Conservation (phyloP, 2,797 vertebrate species). For the Hippopotamyrus pictus region DNA sequence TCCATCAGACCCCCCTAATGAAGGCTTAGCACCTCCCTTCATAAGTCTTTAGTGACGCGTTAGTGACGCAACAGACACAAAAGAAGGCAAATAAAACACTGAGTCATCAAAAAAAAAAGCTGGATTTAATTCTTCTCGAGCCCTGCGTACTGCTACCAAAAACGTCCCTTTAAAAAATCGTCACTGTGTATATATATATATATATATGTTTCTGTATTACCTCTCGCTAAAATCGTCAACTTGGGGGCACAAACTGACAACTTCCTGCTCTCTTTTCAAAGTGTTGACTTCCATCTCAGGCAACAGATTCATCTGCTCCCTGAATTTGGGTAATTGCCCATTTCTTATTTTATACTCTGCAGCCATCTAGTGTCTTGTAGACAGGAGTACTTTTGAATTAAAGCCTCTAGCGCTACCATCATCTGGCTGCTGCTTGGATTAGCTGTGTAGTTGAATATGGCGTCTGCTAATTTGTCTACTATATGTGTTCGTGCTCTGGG, state of each 20-base stretch:
- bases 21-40: no score
- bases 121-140: no score
- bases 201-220: not conserved
- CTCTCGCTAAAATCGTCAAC: not conserved
- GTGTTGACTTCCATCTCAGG: not conserved
- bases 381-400: not conserved
- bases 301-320: not conserved
- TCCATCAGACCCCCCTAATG: no score
- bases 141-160: no score
- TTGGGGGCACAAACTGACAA: not conserved
- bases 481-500: slow-evolving; percentile 19
- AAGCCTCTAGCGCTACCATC: not conserved
- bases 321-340: not conserved
- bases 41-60: no score
- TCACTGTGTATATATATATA: no score
- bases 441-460: slow-evolving; percentile 22
- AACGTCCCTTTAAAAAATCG: no score
- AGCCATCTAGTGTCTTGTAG: not conserved
- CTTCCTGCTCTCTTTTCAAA: not conserved
- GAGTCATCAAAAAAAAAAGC: no score
- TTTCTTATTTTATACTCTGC: not conserved
- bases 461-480: slow-evolving; percentile 19
- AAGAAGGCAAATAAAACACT: no score
- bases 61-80: no score
- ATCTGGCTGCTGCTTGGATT: slow-evolving; percentile 17